Conservation (phyloP, 2,888 invertebrate species). For the Corythucha ciliata region DNA sequence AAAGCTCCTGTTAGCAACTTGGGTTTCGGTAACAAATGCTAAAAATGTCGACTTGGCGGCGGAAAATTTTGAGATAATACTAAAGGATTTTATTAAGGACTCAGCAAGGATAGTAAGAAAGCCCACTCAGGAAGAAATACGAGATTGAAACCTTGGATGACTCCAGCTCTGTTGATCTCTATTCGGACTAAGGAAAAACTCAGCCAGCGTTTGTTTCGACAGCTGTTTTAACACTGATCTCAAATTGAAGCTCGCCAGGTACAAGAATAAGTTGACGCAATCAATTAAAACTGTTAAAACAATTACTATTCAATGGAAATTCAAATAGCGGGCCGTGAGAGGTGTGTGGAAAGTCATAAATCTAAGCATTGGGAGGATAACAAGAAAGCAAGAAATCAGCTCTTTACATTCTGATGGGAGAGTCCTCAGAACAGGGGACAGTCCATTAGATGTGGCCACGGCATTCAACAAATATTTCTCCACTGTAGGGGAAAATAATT, state of each 20-base stretch:
- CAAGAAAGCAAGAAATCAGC: too few relatives aligned
- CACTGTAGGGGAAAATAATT: slow-evolving; percentile 11
- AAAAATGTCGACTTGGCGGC: too few relatives aligned
- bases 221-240: neutral
- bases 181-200: slow-evolving; percentile 6
- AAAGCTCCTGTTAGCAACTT: too few relatives aligned
- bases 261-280: slow-evolving; percentile 5
- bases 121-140: slow-evolving; percentile 3
- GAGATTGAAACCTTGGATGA: slow-evolving; percentile 9
- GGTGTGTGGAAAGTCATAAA: too few relatives aligned
- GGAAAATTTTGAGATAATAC: slow-evolving; percentile 11
- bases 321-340: too few relatives aligned
- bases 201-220: slow-evolving; percentile 11
- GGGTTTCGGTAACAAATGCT: too few relatives aligned
- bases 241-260: slow-evolving; percentile 7
- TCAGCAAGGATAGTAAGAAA: slow-evolving; percentile 5
- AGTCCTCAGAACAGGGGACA: slow-evolving; percentile 1
- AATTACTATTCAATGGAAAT: too few relatives aligned
- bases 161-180: slow-evolving; percentile 8
- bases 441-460: slow-evolving; percentile 2
- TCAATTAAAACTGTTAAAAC: too few relatives aligned
- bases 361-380: too few relatives aligned
- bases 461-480: slow-evolving; percentile 6
- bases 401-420: too few relatives aligned
- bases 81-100: slow-evolving; percentile 3